phyloP scores from a whole-genome alignment of 2,888 invertebrate genomes.

The Desoria tigrina region DNA sequence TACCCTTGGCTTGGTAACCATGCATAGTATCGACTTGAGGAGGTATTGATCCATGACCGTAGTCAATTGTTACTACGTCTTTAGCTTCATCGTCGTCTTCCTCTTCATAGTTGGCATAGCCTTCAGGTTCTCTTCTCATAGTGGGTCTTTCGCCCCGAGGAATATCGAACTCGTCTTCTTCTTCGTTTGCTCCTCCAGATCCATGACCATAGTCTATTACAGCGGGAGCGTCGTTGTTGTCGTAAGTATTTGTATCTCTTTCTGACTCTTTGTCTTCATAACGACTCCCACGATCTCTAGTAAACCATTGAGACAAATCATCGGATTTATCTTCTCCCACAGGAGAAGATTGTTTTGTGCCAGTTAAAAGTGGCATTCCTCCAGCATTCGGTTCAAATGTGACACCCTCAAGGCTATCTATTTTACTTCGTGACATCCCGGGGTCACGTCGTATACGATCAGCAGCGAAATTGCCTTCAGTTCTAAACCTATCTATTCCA shows the following conservation, averaged over 20 bases:
- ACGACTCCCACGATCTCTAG: constrained; percentile 33
- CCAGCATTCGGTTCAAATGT: constrained; percentile 27
- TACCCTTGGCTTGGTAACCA: too few species aligned
- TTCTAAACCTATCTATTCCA: neutral
- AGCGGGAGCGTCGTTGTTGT: constrained; percentile 31
- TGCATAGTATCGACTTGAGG: neutral
- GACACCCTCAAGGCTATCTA: neutral
- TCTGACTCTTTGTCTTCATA: constrained; percentile 5
- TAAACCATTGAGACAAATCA: constrained; percentile 33
- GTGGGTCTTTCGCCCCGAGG: constrained; percentile 35
- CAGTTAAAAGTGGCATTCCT: constrained; percentile 31
- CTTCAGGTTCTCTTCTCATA: constrained; percentile 14
- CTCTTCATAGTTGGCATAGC: constrained; percentile 22
- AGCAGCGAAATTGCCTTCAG: neutral
- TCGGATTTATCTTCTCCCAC: constrained; percentile 20
- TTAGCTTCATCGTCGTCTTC: constrained; percentile 29
- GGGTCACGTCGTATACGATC: neutral
- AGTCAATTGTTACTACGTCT: constrained; percentile 49
- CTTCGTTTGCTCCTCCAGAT: neutral
- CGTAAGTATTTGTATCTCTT: constrained; percentile 16
- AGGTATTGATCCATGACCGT: constrained; percentile 40
- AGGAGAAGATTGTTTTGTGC: constrained; percentile 23
- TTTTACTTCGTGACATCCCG: neutral
- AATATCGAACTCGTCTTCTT: constrained; percentile 36
- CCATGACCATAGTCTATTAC: constrained; percentile 50